phyloP scores from a whole-genome alignment of 2,113 vertebrate genomes.

The Thinocorus orbignyianus region DNA sequence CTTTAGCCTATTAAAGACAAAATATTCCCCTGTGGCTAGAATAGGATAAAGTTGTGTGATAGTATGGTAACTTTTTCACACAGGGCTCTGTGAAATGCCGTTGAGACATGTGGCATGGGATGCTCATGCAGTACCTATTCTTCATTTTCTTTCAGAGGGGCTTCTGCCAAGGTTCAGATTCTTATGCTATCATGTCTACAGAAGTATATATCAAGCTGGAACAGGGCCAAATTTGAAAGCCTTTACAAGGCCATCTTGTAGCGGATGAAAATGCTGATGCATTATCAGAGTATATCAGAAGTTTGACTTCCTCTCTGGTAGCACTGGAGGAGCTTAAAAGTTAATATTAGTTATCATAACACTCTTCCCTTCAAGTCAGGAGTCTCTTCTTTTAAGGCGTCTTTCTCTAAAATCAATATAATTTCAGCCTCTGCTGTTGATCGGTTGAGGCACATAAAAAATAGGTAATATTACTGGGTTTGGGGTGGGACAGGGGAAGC shows the following conservation, averaged over 20 bases:
- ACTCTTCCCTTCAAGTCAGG: neutral
- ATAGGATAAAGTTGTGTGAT: neutral
- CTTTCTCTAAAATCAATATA: neutral
- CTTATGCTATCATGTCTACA: neutral
- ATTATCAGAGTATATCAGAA: neutral
- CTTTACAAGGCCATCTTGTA: neutral
- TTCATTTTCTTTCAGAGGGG: neutral
- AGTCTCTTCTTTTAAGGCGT: neutral
- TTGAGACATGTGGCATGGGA: rapidly evolving
- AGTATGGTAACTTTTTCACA: neutral
- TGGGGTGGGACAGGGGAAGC: too few species aligned
- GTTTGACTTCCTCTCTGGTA: neutral
- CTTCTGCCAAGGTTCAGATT: neutral
- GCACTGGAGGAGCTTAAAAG: neutral
- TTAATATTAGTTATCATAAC: neutral
- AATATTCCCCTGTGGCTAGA: neutral
- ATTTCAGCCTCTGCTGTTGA: neutral
- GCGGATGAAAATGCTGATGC: neutral
- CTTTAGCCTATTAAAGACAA: neutral
- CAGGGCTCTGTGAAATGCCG: neutral
- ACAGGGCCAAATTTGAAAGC: neutral
- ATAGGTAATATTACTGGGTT: neutral
- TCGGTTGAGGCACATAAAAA: neutral
- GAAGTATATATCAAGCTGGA: neutral
- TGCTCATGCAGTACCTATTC: neutral